Percentiles rank a stretch among this genome's conserved stretches.
Evolutionary conservation across 2,888 invertebrate genomes (phyloP).

Genomic region (Cheilosia scutellata): DNA sequence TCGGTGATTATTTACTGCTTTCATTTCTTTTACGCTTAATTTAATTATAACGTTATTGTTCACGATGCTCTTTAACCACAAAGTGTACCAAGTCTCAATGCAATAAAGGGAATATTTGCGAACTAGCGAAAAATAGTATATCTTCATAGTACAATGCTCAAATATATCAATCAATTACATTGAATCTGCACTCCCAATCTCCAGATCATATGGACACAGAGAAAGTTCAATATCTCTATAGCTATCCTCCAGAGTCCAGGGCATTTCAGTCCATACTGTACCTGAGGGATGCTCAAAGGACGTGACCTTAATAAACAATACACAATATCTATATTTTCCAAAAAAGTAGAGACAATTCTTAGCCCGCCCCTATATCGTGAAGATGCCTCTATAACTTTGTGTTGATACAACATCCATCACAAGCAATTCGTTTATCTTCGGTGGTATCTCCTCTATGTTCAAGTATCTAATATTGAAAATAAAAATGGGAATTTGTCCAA

Average conservation of each 20-base stretch:
- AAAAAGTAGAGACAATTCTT: constrained; percentile 11
- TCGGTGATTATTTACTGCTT: no score
- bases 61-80: no score
- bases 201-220: not conserved
- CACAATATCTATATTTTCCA: constrained; percentile 55
- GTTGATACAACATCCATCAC: constrained; percentile 58
- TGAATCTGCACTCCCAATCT: constrained; percentile 6
- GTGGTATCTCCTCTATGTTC: constrained; percentile 45
- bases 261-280: constrained; percentile 63
- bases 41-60: no score
- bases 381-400: constrained; percentile 12
- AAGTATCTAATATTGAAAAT: constrained; percentile 58
- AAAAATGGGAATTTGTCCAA: constrained; percentile 47
- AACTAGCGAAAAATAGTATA: no score
- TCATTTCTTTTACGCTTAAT: no score
- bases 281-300: constrained; percentile 68
- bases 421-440: constrained; percentile 30
- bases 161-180: no score
- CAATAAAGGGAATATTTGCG: no score
- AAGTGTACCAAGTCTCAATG: no score
- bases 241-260: constrained; percentile 25
- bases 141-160: no score
- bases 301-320: constrained; percentile 75
- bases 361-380: not conserved
- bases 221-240: constrained; percentile 39